Base-by-base conservation (phyloP, 1,140 invertebrate genomes). In the Drosophila albomicans region DNA sequence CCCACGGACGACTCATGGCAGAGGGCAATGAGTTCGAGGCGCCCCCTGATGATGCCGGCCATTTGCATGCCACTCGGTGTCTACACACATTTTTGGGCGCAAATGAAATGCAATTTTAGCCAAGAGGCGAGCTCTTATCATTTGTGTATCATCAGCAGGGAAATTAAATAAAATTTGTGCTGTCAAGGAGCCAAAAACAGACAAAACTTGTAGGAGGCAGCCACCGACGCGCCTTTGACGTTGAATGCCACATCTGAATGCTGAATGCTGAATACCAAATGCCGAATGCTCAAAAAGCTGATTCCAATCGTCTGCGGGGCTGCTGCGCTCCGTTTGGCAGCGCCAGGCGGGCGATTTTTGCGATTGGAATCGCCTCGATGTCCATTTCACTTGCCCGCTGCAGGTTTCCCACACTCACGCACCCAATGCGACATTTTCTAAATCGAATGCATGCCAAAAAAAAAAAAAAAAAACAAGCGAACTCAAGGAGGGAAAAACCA, bases 281-380 rank as follows among this genome's bases (percentile, higher is more conserved):
- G 5, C 7, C 35, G 35, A 38, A 10, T 38, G 35, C 35, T 38
- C 35, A 10, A 10, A 38, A 38, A 38, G 35, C 68, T 67, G 85
- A 89, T 89, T 90, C 81, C 86, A 86, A 89, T 89, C 85, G 85
- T 88, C 85, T 88, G 76, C 48, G 74, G 61, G 81, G 68, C 78
- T 78, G 82, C 69, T 79, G 81, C 78, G 85, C 86, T 90, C 81
- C 85, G 86, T 90, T 88, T 88, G 85, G 85, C 85, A 81, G 71
- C 85, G 75, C 71, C 75, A 46, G 62, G 69, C 61, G 61, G 69
- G 63, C 62, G 57, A 61, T 58, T 7, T 25, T 69, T 66, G 54
- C 66, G 85, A 89, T 89, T 89, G 85, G 86, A 85, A 89, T 89
- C 85, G 49, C 67, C 78, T 38, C 51, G 25, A 59, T 52, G 64